These are phyloP conservation scores for Dolichallabes microphthalmus DNA, from an alignment of 2,113 vertebrate species.

Conservation along the genomic window DNA sequence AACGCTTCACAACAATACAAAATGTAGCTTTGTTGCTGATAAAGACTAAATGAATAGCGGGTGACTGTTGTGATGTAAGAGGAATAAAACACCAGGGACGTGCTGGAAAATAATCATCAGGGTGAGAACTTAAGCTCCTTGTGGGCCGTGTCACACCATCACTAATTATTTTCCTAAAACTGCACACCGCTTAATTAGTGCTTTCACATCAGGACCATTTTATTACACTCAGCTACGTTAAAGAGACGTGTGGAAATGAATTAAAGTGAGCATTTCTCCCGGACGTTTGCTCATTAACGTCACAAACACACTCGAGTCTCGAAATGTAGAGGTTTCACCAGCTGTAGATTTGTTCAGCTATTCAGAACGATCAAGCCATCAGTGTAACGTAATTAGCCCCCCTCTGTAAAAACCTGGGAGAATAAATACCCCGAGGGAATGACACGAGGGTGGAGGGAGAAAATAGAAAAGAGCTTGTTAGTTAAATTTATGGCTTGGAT, in stretches of 20 bases:
- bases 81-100: too few species aligned
- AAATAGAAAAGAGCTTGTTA: slow-evolving; percentile 68
- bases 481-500: slow-evolving; percentile 72
- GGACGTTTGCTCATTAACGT: slow-evolving; percentile 51
- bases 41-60: too few species aligned
- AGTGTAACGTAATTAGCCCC: slow-evolving; percentile 68
- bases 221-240: neutral
- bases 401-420: slow-evolving; percentile 54
- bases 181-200: neutral
- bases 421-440: neutral
- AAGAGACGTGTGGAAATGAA: neutral
- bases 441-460: slow-evolving; percentile 22
- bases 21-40: neutral
- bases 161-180: neutral
- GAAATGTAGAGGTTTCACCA: slow-evolving; percentile 52
- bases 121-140: neutral
- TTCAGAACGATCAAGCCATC: slow-evolving; percentile 61
- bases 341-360: slow-evolving; percentile 66
- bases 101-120: too few species aligned
- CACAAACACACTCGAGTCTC: slow-evolving; percentile 4
- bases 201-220: neutral
- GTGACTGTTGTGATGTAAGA: too few species aligned
- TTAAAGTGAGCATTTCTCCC: slow-evolving; percentile 36
- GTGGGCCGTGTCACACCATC: neutral
- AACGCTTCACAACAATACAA: neutral